phyloP scores from a whole-genome alignment of 2,797 vertebrate species.

The Sardinella longiceps region DNA sequence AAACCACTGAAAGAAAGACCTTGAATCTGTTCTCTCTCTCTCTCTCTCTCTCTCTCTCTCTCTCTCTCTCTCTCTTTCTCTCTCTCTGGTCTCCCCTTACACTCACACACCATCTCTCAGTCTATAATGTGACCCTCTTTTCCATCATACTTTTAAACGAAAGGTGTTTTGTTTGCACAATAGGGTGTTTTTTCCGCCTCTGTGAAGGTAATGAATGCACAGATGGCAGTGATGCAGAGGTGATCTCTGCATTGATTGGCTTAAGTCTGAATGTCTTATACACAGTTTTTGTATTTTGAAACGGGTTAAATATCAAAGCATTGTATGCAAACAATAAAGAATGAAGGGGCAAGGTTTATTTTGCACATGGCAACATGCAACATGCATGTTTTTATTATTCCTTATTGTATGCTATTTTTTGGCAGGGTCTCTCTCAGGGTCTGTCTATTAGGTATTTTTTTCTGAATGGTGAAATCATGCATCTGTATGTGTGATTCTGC shows the following conservation, averaged over 20 bases:
- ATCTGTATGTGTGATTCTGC: neutral
- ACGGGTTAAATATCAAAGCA: neutral
- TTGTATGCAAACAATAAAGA: neutral
- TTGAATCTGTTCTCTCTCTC: constrained; percentile 7
- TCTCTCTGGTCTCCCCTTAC: neutral
- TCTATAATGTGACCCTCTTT: neutral
- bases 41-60: neutral
- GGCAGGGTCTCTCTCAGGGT: neutral
- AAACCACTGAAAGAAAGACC: constrained; percentile 30
- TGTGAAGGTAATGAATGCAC: neutral
- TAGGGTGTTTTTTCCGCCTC: neutral
- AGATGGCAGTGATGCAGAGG: neutral
- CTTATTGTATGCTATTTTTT: neutral
- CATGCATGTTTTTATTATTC: neutral
- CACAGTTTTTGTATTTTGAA: neutral
- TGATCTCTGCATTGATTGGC: neutral
- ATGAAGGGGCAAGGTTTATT: neutral
- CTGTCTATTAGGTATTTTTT: neutral
- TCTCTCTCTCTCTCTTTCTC: neutral
- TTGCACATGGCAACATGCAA: neutral
- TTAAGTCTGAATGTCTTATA: neutral
- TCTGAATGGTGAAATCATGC: neutral
- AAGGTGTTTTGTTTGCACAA: neutral
- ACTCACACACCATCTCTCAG: neutral
- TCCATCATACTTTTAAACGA: neutral